phyloP scores from a whole-genome alignment of 2,113 vertebrate genomes.

The Agelaius phoeniceus region DNA sequence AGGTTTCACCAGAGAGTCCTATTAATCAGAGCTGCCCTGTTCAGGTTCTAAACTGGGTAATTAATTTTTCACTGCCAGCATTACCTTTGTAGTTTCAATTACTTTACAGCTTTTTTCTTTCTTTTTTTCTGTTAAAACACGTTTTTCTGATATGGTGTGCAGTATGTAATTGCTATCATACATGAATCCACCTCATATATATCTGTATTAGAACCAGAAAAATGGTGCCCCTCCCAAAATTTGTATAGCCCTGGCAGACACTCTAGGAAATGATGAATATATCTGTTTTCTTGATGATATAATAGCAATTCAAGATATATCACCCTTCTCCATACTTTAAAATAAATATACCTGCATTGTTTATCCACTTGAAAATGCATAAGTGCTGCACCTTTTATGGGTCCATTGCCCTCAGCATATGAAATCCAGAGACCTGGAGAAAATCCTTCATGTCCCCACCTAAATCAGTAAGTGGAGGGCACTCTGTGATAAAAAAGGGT shows the following conservation, averaged over 20 bases:
- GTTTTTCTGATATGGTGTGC: neutral
- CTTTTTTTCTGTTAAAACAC: neutral
- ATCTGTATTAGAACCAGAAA: neutral
- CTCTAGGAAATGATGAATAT: neutral
- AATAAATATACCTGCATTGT: neutral
- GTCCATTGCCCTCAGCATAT: neutral
- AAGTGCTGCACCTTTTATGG: neutral
- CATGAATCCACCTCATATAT: neutral
- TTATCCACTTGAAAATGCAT: neutral
- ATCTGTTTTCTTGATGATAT: neutral
- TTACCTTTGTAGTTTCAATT: neutral
- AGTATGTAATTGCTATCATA: neutral
- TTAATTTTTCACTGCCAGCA: neutral
- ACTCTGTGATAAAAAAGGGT: neutral
- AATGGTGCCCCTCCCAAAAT: rapidly evolving
- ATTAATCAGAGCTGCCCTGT: slow-evolving; percentile 19
- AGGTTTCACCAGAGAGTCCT: neutral
- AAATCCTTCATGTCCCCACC: neutral
- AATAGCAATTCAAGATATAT: neutral
- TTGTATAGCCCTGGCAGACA: neutral
- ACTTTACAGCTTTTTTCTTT: neutral
- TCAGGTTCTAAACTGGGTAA: slow-evolving; percentile 27
- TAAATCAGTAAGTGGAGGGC: neutral
- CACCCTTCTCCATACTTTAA: neutral
- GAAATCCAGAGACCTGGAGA: neutral